Percentiles rank a stretch among this genome's conserved stretches.
phyloP scores from a whole-genome alignment of 1,140 invertebrate genomes.

The Drosophila miranda region DNA sequence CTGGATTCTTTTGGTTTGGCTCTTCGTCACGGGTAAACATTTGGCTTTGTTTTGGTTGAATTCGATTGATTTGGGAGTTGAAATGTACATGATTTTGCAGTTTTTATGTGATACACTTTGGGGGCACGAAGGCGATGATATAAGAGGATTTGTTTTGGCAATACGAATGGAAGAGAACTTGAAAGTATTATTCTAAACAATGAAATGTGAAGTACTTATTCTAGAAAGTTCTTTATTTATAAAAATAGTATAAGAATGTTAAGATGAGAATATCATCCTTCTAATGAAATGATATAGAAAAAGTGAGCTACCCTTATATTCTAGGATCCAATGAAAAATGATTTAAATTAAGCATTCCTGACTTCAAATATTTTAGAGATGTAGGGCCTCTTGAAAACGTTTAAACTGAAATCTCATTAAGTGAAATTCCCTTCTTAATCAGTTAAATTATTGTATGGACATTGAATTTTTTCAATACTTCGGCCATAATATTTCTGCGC shows the following conservation, averaged over 20 bases:
- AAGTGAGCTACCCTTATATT: too few relatives aligned
- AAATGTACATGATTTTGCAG: conserved; percentile 41
- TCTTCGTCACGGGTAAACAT: conserved; percentile 42
- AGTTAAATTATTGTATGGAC: too few relatives aligned
- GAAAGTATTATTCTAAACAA: not conserved
- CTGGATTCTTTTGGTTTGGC: conserved; percentile 6
- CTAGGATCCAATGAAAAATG: too few relatives aligned
- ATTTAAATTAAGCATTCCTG: too few relatives aligned
- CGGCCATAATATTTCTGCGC: not conserved
- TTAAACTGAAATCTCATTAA: too few relatives aligned
- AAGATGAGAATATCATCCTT: too few relatives aligned
- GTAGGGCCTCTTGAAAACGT: too few relatives aligned
- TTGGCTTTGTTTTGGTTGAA: conserved; percentile 36
- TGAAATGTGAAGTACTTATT: not conserved
- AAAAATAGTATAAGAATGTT: too few relatives aligned
- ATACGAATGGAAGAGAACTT: not conserved
- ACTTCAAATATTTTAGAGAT: too few relatives aligned
- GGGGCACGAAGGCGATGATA: conserved; percentile 6
- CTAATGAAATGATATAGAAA: too few relatives aligned
- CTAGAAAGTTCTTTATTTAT: too few relatives aligned
- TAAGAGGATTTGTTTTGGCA: conserved; percentile 26
- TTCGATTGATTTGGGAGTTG: conserved; percentile 39
- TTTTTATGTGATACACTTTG: conserved; percentile 25
- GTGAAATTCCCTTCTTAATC: too few relatives aligned
- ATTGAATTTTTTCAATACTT: not conserved